phyloP scores from a whole-genome alignment of 2,797 vertebrate genomes.

The Pelochelys cantorii region DNA sequence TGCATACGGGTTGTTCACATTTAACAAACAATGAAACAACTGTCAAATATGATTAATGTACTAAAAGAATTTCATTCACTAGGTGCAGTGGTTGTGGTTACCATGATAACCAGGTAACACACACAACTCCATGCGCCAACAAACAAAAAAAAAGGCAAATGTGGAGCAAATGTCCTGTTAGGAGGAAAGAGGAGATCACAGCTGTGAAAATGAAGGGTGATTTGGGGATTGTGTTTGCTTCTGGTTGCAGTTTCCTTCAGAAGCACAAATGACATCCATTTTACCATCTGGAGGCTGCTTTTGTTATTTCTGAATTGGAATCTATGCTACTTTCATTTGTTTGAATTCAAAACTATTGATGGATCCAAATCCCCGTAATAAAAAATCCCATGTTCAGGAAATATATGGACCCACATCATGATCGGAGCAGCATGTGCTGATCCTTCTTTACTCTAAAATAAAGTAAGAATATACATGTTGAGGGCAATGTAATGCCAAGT shows the following conservation, averaged over 20 bases:
- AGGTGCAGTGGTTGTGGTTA: conserved; percentile 76
- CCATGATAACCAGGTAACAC: conserved; percentile 82
- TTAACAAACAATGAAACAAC: conserved; percentile 65
- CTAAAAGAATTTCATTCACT: conserved; percentile 80
- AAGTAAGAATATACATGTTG: accelerated
- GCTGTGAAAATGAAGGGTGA: neutral
- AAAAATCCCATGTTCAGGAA: neutral
- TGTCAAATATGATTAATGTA: conserved; percentile 82
- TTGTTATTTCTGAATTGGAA: neutral
- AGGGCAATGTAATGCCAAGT: neutral
- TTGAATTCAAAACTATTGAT: neutral
- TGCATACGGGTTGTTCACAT: conserved; percentile 13
- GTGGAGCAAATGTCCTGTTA: neutral
- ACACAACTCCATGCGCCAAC: conserved; percentile 57
- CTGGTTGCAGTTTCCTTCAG: neutral
- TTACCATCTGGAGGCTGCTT: neutral
- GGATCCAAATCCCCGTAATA: neutral
- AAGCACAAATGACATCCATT: neutral
- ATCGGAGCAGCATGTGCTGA: neutral
- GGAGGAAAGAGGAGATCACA: accelerated
- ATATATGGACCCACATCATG: neutral
- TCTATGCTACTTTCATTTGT: neutral
- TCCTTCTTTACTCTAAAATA: neutral
- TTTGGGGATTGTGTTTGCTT: neutral
- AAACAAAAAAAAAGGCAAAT: conserved; percentile 23